Evolutionary conservation across 2,888 invertebrate species (phyloP), one percentile per base, ranked within the genome.

Genomic region (Microplitis deprimator): DNA sequence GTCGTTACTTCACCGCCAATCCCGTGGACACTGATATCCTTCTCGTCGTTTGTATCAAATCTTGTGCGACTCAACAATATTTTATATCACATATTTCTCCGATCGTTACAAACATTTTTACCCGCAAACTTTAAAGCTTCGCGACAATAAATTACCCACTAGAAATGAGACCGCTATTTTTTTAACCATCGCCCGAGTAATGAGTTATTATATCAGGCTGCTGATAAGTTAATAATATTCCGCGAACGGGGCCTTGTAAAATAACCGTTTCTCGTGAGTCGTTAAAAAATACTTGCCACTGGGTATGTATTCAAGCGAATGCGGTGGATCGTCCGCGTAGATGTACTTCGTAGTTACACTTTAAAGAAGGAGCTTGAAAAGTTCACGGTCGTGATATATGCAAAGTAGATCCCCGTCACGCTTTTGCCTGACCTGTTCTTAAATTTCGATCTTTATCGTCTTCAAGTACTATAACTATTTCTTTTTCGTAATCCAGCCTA

Each of bases 381-480:
- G 82, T 82, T 82, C 82, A 82, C 76, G 82, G 82, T 79, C 82
- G 79, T 79, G 81, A 79, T 80, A 78, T 81, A 83, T 82, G 82
- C 80, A 81, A 83, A 83, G 81, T 77, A 79, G 80, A 79, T 80
- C 78, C 79, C 76, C 70, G 74, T 76, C 79, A 77, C 76, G 80
- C 73, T 79, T 64, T 77, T 50, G 65, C 79, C 73, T 77, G 73
- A 77, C 77, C 69, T 68, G 68, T 77, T 77, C 64, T 69, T 61
- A 39, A 59, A 74, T 74, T 74, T 68, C 61, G 77, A 77, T 77
- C 73, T 69, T 69, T 73, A 77, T 77, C 73, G 40, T 64, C 50
- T 61, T 50, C 4, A 38, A 61, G 50, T 20, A 50, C 29, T 29
- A 4, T 17, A n/a, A 73, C 68, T 68, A 62, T 40, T 68, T 68